A percentile compares a stretch with the other conserved stretches of the same genome.
These are phyloP conservation scores for Gila orcuttii DNA, from an alignment of 2,113 vertebrate species.

Conservation along the genomic window DNA sequence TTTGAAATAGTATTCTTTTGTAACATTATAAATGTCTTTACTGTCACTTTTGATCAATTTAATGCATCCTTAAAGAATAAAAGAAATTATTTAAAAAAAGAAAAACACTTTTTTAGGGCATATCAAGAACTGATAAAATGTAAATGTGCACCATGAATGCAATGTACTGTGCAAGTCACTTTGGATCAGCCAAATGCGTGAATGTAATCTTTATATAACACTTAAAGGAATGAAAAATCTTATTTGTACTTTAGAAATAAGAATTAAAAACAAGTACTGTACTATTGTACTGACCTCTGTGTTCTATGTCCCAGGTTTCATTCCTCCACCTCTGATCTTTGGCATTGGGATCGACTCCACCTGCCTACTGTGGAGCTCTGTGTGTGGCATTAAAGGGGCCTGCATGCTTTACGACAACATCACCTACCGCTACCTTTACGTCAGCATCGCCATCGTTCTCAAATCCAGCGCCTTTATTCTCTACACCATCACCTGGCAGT, in stretches of 20 bases:
- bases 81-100: not conserved
- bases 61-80: not conserved
- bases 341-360: slow-evolving; percentile 97
- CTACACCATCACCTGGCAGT: slow-evolving; percentile 94
- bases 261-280: not conserved
- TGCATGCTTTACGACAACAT: slow-evolving; percentile 94
- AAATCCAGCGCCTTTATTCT: slow-evolving; percentile 93
- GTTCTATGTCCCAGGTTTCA: slow-evolving; percentile 82
- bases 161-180: too few relatives aligned
- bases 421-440: slow-evolving; percentile 90
- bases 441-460: slow-evolving; percentile 93
- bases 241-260: not conserved
- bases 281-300: not conserved
- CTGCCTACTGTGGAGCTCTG: slow-evolving; percentile 95
- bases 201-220: not conserved
- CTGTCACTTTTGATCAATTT: not conserved
- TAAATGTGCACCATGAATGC: too few relatives aligned
- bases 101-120: not conserved
- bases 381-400: slow-evolving; percentile 89
- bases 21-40: not conserved
- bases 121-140: too few relatives aligned
- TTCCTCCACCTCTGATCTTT: slow-evolving; percentile 96
- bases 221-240: not conserved
- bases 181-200: too few relatives aligned
- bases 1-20: not conserved